Percentiles rank a stretch among this genome's conserved stretches.
Evolutionary conservation across 37 sponge, comb jelly and placozoan genomes (phyloP).

Genomic region (Halisarca cf. caerulea): DNA sequence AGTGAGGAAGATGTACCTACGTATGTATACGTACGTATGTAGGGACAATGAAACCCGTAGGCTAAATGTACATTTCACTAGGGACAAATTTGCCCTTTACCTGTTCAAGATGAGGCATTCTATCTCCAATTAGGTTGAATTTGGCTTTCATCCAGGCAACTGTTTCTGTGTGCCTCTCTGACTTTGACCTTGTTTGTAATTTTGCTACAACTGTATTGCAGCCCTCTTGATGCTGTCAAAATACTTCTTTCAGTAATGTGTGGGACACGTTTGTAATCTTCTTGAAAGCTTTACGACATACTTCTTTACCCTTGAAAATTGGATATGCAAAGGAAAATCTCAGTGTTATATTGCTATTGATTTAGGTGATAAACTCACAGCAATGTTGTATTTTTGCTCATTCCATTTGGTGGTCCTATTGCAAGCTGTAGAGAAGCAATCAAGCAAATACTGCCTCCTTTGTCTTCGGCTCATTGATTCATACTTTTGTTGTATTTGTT

Average conservation of each 20-base stretch:
- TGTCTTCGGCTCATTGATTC: background rate
- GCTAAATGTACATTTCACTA: background rate
- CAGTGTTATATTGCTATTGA: too few relatives aligned
- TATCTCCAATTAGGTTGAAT: background rate
- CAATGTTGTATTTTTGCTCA: too few relatives aligned
- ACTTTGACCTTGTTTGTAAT: background rate
- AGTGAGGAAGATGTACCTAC: background rate
- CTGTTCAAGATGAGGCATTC: slow-evolving; percentile 8
- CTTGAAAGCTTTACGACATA: background rate
- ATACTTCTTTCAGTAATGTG: background rate
- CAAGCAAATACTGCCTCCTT: background rate
- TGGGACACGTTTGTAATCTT: background rate
- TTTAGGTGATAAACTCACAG: too few relatives aligned
- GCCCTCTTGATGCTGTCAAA: background rate
- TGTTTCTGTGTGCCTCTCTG: background rate
- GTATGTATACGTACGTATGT: background rate
- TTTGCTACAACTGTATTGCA: background rate
- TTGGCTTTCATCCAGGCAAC: background rate
- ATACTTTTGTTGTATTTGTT: background rate
- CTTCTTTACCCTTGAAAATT: background rate
- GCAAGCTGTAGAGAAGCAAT: background rate
- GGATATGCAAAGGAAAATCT: background rate
- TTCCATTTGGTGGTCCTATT: too few relatives aligned
- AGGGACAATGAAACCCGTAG: background rate
- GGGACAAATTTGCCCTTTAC: background rate